These are phyloP conservation scores for Platyrinchus mystaceus DNA, from an alignment of 2,797 vertebrate species.

Conservation along the genomic window DNA sequence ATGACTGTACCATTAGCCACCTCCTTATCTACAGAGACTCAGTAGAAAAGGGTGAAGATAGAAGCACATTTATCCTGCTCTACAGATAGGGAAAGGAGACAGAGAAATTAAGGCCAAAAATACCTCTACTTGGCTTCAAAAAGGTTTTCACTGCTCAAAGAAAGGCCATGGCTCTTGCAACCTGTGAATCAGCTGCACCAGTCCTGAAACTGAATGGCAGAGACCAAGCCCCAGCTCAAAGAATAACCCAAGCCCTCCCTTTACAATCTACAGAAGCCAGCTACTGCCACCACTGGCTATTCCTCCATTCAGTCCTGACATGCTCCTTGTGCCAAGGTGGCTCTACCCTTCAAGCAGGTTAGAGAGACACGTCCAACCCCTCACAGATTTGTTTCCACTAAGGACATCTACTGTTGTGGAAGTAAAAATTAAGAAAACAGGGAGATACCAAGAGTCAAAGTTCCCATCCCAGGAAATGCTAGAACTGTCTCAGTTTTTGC, in stretches of 20 bases:
- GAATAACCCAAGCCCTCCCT: not conserved
- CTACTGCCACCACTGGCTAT: not conserved
- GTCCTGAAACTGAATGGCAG: not conserved
- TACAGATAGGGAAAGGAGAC: not conserved
- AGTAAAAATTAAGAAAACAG: not conserved
- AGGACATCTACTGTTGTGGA: not conserved
- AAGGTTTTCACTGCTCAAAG: not conserved
- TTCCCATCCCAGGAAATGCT: not conserved
- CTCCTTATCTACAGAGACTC: not conserved
- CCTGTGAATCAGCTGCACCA: not conserved
- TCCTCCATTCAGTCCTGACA: not conserved
- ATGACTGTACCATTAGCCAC: not conserved
- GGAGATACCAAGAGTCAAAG: not conserved
- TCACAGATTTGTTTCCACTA: not conserved
- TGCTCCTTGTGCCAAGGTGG: not conserved
- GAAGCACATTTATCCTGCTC: not conserved
- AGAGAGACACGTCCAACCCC: not conserved
- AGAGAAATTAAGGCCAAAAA: not conserved
- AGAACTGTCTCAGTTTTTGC: not conserved
- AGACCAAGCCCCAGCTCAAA: not conserved
- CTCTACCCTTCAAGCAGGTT: not conserved
- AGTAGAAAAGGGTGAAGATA: not conserved
- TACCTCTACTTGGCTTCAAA: not conserved
- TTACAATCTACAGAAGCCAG: not conserved
- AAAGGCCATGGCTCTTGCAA: not conserved